Evolutionary conservation across 2,113 vertebrate genomes (phyloP).

Genomic region (Monopterus albus): DNA sequence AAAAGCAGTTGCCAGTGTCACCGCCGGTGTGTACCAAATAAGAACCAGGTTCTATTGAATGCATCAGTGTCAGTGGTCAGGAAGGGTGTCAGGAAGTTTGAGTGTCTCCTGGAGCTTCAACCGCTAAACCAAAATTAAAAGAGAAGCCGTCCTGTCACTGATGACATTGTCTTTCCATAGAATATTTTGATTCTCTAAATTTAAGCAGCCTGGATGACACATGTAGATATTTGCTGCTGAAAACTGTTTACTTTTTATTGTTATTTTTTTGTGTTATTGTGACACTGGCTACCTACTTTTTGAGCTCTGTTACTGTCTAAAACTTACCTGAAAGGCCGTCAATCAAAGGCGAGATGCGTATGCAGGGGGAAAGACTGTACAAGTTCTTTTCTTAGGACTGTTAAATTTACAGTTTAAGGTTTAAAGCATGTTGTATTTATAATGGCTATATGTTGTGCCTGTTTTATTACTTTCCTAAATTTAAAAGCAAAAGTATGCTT

Average conservation of each 20-base stretch:
- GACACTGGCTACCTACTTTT: conserved; percentile 77
- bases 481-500: conserved; percentile 73
- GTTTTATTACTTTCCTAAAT: conserved; percentile 78
- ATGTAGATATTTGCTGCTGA: conserved; percentile 68
- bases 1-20: conserved; percentile 74
- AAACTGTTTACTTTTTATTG: conserved; percentile 69
- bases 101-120: conserved; percentile 46
- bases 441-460: conserved; percentile 85
- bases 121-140: conserved; percentile 64
- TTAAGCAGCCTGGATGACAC: conserved; percentile 57
- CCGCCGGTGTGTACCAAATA: conserved; percentile 73
- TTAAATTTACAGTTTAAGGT: conserved; percentile 79
- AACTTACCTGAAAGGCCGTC: conserved; percentile 47
- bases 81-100: conserved; percentile 4
- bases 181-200: conserved; percentile 64
- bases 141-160: conserved; percentile 52
- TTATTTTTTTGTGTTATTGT: conserved; percentile 63
- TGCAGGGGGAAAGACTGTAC: conserved; percentile 72
- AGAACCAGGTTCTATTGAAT: conserved; percentile 48
- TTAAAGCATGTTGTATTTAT: conserved; percentile 87
- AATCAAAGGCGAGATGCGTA: conserved; percentile 59
- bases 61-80: conserved; percentile 31
- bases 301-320: conserved; percentile 57
- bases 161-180: conserved; percentile 50
- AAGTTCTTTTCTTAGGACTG: conserved; percentile 81